phyloP scores from a whole-genome alignment of 2,113 vertebrate species.

The Noctilio leporinus region DNA sequence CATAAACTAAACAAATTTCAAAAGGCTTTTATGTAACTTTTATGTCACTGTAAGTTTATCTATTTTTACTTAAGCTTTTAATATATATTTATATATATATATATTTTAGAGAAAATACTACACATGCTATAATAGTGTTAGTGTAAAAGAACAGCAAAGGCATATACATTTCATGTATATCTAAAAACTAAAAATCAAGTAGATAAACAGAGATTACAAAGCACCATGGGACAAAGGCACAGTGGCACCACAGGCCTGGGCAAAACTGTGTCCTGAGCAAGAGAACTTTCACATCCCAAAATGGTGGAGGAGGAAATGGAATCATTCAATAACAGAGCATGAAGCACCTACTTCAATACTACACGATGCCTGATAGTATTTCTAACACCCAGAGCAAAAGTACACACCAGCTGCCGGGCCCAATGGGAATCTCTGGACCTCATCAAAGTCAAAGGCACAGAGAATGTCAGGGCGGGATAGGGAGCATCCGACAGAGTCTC shows the following conservation, averaged over 20 bases:
- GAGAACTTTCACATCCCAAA: background rate
- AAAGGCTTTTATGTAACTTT: background rate
- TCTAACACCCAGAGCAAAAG: background rate
- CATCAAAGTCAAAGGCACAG: background rate
- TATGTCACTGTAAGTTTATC: background rate
- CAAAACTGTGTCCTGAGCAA: background rate
- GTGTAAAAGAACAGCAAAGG: background rate
- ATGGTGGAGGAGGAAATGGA: background rate
- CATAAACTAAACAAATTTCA: background rate
- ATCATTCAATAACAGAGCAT: background rate
- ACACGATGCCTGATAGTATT: rapidly evolving
- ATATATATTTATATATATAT: background rate
- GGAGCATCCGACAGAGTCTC: background rate
- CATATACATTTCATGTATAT: background rate
- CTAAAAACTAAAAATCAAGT: background rate
- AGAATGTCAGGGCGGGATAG: slow-evolving; percentile 43
- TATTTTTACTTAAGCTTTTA: background rate
- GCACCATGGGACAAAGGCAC: background rate
- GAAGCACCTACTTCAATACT: background rate
- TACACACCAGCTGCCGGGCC: background rate
- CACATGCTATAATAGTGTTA: background rate
- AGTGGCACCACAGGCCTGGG: background rate
- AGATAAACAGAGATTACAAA: background rate
- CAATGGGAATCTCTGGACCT: background rate
- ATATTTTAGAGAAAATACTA: background rate